Base-by-base conservation (phyloP, 1,140 invertebrate species). In the Homalodisca vitripennis region DNA sequence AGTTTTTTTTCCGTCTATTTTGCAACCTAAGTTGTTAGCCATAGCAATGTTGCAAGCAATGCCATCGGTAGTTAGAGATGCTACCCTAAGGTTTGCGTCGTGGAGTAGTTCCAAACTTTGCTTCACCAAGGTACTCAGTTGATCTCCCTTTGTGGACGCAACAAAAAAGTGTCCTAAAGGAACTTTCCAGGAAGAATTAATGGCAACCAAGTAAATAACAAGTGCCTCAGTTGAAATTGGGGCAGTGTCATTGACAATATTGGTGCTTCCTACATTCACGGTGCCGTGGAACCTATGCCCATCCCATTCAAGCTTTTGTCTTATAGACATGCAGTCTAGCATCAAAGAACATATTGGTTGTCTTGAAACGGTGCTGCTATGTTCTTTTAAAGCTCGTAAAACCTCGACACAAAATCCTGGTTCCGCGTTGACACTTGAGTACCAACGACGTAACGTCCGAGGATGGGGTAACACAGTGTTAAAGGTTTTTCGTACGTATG, bases 361-460 rank as follows among this genome's bases (percentile, higher is more conserved):
- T 53, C 30, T 13, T 55, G 20, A n/a, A 24, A 13, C 30, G 24
- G 30, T 67, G 24, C 24, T 51, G 20, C 26, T 67, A 29, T 67
- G 41, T 27, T 70, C 63, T 74, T 77, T 76, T 57, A 81, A 71
- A 65, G 72, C 71, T 20, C 74, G 22, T 30, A 82, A 76, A 47
- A 77, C 71, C 73, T 81, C 76, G 71, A 71, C 55, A 14, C 73
- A 78, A 70, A 80, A 80, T 10, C 79, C 79, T 64, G 79, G 78
- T 46, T 71, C 65, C 20, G 76, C 78, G 70, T 80, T 71, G 17
- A 78, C 74, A 32, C 67, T 72, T 57, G 67, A 29, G 70, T 81
- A 81, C 79, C 79, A 82, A 46, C 74, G 77, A n/a, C 64, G 69
- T 46, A 82, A 66, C 6, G 77, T 80, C 20, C 71, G 71, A 20